Percentiles rank a stretch among this genome's conserved stretches.
phyloP scores from a whole-genome alignment of 1,140 invertebrate genomes.

The Hylaeus volcanicus region DNA sequence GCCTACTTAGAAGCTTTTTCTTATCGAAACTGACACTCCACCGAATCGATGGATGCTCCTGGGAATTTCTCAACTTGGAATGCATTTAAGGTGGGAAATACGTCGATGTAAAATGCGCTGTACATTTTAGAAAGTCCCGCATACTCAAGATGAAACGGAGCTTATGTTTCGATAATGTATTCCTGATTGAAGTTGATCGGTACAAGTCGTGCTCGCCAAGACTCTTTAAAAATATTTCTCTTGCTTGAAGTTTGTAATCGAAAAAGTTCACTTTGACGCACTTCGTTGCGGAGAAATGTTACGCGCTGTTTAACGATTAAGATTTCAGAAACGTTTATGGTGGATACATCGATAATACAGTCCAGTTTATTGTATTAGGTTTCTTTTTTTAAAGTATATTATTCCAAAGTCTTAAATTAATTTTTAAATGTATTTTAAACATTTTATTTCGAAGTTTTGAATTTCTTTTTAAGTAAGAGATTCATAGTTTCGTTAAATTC shows the following conservation, averaged over 20 bases:
- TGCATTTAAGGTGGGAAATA: background rate
- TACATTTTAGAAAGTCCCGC: no score
- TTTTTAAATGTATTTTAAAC: no score
- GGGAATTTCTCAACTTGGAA: conserved; percentile 1
- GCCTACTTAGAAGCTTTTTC: background rate
- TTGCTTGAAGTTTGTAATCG: background rate
- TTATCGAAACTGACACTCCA: conserved; percentile 13
- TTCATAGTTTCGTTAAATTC: no score
- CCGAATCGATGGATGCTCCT: background rate
- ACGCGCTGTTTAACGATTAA: no score
- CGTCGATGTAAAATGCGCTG: background rate
- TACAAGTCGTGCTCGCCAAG: background rate
- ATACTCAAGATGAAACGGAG: background rate
- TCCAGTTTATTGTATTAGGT: no score
- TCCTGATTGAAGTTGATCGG: background rate
- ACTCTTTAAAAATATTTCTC: background rate
- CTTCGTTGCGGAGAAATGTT: no score
- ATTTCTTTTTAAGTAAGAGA: no score
- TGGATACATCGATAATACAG: no score
- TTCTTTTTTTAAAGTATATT: no score
- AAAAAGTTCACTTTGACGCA: background rate
- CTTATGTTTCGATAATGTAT: background rate
- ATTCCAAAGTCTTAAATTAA: no score
- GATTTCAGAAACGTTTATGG: no score
- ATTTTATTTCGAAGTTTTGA: no score